Evolutionary conservation across 2,888 invertebrate genomes (phyloP), one percentile per base, ranked within the genome.

Genomic region (Leptothorax acervorum): DNA sequence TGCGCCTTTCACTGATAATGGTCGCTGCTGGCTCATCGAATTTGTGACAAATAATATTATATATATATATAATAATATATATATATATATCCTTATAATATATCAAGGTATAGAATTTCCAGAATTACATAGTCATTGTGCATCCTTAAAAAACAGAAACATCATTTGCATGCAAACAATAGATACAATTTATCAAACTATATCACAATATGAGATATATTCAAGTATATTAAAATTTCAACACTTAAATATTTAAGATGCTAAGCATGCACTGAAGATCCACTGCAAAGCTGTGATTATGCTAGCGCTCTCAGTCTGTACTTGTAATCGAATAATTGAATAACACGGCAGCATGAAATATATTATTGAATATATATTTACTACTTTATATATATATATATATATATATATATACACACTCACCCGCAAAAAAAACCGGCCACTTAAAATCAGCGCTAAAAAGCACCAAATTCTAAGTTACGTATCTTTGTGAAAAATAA

Each of bases 71-170:
- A 86, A 73, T 79, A 79, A 84, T 82, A 84, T 84, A 86, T 89
- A 88, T 86, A 87, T 86, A 68, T 70, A 90, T 39, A 23, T 23
- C 23, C 23, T 23, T 23, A 23, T 23, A 23, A 23, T 23, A 35
- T 35, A 4, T 89, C 86, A 78, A 81, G 86, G 89, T 85, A 90
- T 70, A 79, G 87, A 90, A 89, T 90, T 90, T 92, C 89, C 91
- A 92, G 90, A 92, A 92, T 92, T 93, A 94, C 94, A 95, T 95
- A 95, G 94, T 95, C 95, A 95, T 95, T 95, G 95, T 95, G 95
- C 95, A 95, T 95, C 95, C 94, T 94, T 94, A 92, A 93, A 81
- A 81, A 93, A 94, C 91, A 93, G 90, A 93, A 93, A 93, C 89
- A 90, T 92, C 91, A 90, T 92, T 92, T 90, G 91, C 94, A 94